Conservation (phyloP, 2,797 vertebrate species). For the Orestias chungarensis region DNA sequence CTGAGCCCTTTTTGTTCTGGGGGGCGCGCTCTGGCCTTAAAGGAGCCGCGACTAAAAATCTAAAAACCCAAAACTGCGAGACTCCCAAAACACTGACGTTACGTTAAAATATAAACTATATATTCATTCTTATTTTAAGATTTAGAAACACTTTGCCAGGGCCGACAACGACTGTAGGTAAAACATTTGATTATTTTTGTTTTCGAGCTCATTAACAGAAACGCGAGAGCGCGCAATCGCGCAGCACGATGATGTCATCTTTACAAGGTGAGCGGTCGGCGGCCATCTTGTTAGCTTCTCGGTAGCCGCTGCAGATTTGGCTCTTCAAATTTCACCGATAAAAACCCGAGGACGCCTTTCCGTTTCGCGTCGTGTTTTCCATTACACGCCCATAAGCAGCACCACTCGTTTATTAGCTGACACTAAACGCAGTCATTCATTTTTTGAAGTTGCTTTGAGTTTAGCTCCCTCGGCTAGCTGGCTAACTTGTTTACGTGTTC, state of each 20-base stretch:
- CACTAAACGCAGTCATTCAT: constrained; percentile 65
- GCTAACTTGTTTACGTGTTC: constrained; percentile 59
- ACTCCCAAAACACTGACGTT: background rate
- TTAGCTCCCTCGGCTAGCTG: constrained; percentile 57
- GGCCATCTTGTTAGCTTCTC: constrained; percentile 84
- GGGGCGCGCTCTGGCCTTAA: background rate
- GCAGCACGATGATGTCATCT: constrained; percentile 68
- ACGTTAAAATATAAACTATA: background rate
- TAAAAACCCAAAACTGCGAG: background rate
- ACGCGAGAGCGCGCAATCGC: constrained; percentile 23
- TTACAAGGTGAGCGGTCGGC: constrained; percentile 40
- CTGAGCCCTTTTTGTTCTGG: constrained; percentile 40
- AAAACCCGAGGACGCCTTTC: background rate
- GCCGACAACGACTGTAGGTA: too few species aligned
- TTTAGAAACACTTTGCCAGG: too few species aligned
- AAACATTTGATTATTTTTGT: background rate
- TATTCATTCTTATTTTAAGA: too few species aligned
- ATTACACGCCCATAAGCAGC: background rate
- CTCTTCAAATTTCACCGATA: background rate
- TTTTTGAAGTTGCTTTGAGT: constrained; percentile 54
- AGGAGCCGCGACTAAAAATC: background rate
- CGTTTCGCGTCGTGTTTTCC: fast-evolving
- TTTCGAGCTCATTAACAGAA: constrained; percentile 32
- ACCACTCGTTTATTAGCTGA: constrained; percentile 6
- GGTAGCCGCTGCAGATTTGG: constrained; percentile 28